Percentiles rank a stretch among this genome's conserved stretches.
Conservation (phyloP, 2,888 invertebrate genomes). For the Dolichopus griseipennis region DNA sequence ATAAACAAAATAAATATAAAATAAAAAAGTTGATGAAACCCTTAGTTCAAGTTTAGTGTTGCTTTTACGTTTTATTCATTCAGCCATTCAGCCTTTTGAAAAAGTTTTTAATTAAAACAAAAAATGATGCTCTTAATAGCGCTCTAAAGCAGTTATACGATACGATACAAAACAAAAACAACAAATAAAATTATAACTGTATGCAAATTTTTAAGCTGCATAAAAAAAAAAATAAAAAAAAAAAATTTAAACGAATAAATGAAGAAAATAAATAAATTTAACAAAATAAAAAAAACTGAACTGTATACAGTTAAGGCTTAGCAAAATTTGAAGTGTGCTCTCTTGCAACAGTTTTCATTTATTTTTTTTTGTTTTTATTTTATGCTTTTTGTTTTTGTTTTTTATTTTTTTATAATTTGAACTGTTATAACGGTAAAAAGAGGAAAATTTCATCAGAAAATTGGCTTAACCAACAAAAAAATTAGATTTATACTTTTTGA, state of each 20-base stretch:
- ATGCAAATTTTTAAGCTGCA: constrained; percentile 6
- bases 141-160: neutral
- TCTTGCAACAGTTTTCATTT: neutral
- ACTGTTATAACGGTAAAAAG: neutral
- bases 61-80: constrained; percentile 6
- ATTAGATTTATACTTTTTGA: too few species aligned
- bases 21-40: constrained; percentile 1
- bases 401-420: too few species aligned
- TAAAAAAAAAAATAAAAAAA: neutral
- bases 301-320: constrained; percentile 3
- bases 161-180: neutral
- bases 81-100: constrained; percentile 6
- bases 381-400: neutral
- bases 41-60: constrained; percentile 3
- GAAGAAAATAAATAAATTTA: constrained; percentile 3
- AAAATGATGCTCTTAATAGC: constrained; percentile 4
- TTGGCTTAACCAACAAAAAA: neutral
- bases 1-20: neutral
- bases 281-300: too few species aligned
- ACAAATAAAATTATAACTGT: neutral
- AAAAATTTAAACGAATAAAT: neutral
- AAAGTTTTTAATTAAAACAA: constrained; percentile 2
- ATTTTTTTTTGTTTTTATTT: too few species aligned
- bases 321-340: neutral
- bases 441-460: neutral